Percentiles rank a stretch among this genome's conserved stretches.
These are phyloP conservation scores for Chrysomela aeneicollis DNA, from an alignment of 2,888 invertebrate species.

Conservation along the genomic window DNA sequence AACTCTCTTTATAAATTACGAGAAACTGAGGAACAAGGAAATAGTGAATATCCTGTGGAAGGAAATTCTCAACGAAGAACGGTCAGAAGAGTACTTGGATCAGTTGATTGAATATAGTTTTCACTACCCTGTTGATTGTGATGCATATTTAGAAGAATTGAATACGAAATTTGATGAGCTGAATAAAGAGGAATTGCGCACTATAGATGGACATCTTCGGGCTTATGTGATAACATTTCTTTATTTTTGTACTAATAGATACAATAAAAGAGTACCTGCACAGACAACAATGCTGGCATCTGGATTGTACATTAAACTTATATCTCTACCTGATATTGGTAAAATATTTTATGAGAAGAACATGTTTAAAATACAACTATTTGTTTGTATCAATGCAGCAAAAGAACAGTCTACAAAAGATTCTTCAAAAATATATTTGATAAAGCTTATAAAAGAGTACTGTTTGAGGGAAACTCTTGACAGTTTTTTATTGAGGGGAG, in stretches of 20 bases:
- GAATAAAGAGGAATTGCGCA: slow-evolving; percentile 40
- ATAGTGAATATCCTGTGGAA: slow-evolving; percentile 40
- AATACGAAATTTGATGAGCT: slow-evolving; percentile 39
- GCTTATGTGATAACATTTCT: slow-evolving; percentile 46
- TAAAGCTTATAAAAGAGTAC: slow-evolving; percentile 36
- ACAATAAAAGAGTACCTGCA: slow-evolving; percentile 34
- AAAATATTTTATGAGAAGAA: slow-evolving; percentile 43
- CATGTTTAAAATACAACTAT: slow-evolving; percentile 37
- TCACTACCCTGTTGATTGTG: slow-evolving; percentile 46
- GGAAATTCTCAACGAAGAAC: slow-evolving; percentile 40
- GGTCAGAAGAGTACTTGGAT: slow-evolving; percentile 34
- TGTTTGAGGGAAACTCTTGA: slow-evolving; percentile 28
- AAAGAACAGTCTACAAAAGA: slow-evolving; percentile 26
- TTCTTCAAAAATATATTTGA: slow-evolving; percentile 27
- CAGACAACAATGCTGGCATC: slow-evolving; percentile 39
- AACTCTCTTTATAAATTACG: slow-evolving; percentile 28
- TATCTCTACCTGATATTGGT: slow-evolving; percentile 41
- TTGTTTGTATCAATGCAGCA: slow-evolving; percentile 24
- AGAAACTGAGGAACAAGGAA: slow-evolving; percentile 37
- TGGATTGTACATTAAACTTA: slow-evolving; percentile 42
- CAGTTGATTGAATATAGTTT: slow-evolving; percentile 44
- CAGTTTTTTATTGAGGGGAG: slow-evolving; percentile 27
- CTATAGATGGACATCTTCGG: slow-evolving; percentile 43
- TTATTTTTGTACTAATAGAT: slow-evolving; percentile 42
- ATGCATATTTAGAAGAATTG: slow-evolving; percentile 41